A percentile compares a stretch with the other conserved stretches of the same genome.
These are phyloP conservation scores for Eremobia ochroleuca DNA, from an alignment of 2,888 invertebrate genomes.

Conservation along the genomic window DNA sequence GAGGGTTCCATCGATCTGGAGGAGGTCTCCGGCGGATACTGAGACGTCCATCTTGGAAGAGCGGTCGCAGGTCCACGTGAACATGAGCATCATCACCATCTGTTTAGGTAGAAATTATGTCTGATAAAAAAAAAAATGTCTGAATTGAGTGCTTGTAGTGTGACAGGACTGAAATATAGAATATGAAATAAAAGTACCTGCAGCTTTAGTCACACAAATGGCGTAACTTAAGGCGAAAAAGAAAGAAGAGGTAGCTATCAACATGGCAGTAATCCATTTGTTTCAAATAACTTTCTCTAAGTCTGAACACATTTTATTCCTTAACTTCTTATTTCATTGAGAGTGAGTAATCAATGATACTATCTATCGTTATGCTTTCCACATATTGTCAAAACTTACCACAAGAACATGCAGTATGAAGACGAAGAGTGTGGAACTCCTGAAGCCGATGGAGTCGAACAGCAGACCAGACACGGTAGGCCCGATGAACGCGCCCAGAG, in stretches of 20 bases:
- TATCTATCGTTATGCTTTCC: not conserved
- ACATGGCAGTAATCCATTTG: not conserved
- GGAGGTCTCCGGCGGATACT: conserved; percentile 88
- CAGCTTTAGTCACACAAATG: not conserved
- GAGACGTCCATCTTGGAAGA: conserved; percentile 86
- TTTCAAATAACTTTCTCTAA: not conserved
- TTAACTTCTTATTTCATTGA: not conserved
- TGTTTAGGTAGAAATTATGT: not conserved
- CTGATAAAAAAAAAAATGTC: not conserved
- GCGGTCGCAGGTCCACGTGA: conserved; percentile 84
- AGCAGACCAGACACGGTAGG: conserved; percentile 95
- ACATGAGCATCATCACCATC: conserved; percentile 86
- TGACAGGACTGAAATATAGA: not conserved
- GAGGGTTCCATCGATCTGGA: conserved; percentile 88
- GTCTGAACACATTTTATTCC: not conserved
- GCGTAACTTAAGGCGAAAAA: not conserved
- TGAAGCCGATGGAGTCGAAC: conserved; percentile 94
- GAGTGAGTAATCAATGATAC: not conserved
- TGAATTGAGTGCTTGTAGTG: not conserved
- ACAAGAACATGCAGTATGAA: conserved; percentile 92
- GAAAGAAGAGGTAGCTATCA: not conserved
- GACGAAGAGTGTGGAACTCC: conserved; percentile 93
- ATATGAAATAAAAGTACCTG: not conserved
- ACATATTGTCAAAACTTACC: conserved; percentile 84
- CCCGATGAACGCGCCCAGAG: conserved; percentile 96